Evolutionary conservation across 2,113 vertebrate genomes (phyloP).

Genomic region (Burhinus oedicnemus): DNA sequence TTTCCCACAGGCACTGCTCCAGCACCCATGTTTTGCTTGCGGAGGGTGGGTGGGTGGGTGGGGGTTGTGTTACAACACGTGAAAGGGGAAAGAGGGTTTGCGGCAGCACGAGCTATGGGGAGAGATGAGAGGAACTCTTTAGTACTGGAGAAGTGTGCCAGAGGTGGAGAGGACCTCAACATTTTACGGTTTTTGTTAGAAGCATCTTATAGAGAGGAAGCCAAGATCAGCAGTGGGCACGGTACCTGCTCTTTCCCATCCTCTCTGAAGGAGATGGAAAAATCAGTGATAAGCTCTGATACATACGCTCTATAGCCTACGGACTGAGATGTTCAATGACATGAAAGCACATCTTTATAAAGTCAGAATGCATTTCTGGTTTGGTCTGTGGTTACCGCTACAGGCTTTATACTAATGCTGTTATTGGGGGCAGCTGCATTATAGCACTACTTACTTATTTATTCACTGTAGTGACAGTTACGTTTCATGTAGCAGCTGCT

Average conservation of each 20-base stretch:
- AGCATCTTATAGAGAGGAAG: not conserved
- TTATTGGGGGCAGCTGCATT: conserved; percentile 74
- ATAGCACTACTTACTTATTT: conserved; percentile 68
- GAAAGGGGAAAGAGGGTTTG: not conserved
- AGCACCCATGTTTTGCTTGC: not conserved
- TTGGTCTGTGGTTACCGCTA: conserved; percentile 44
- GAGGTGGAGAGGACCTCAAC: not conserved
- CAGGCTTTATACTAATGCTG: conserved; percentile 68
- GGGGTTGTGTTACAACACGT: rapidly evolving
- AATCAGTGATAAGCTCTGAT: not conserved
- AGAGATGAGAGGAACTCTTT: not conserved
- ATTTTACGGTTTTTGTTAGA: not conserved
- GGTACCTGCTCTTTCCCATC: not conserved
- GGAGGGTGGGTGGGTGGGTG: not conserved
- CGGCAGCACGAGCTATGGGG: rapidly evolving
- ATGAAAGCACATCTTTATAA: conserved; percentile 17
- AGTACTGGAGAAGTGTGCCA: not conserved
- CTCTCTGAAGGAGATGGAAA: not conserved
- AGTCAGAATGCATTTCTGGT: conserved; percentile 48
- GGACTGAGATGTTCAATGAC: not conserved
- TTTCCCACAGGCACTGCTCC: not conserved
- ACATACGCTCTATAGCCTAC: not conserved
- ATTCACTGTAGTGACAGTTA: conserved; percentile 75
- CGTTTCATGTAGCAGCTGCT: conserved; percentile 76
- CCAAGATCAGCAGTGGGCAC: not conserved